Evolutionary conservation across 30 jellyfish, hydroid and myxozoan genomes (phyloP).

Genomic region (Aurelia aurita complex sp. Pacific): DNA sequence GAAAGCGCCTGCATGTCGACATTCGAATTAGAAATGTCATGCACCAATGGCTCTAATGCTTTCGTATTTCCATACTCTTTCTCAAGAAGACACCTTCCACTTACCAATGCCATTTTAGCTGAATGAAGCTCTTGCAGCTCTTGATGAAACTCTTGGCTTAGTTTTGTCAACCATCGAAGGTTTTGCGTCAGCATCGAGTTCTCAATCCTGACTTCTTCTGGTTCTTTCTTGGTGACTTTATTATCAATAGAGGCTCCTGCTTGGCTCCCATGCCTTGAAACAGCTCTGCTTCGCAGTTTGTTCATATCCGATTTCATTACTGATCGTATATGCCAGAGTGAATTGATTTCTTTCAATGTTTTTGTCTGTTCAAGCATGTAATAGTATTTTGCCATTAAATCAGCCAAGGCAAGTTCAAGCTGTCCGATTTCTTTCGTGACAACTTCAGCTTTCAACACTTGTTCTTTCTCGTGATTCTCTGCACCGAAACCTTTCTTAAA

Average conservation of each 20-base stretch:
- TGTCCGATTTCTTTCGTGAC: slow-evolving; percentile 71
- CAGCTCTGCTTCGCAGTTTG: not conserved
- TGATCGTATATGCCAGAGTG: slow-evolving; percentile 65
- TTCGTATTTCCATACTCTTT: slow-evolving; percentile 19
- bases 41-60: slow-evolving; percentile 7
- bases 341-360: slow-evolving; percentile 51
- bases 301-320: slow-evolving; percentile 54
- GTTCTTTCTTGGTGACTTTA: slow-evolving; percentile 28
- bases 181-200: slow-evolving; percentile 29
- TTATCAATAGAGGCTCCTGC: slow-evolving; percentile 4
- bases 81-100: slow-evolving; percentile 35
- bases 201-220: slow-evolving; percentile 28
- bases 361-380: slow-evolving; percentile 60
- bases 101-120: slow-evolving; percentile 40
- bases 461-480: slow-evolving; percentile 50
- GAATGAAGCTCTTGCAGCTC: slow-evolving; percentile 48
- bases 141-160: slow-evolving; percentile 51
- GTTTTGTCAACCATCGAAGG: slow-evolving; percentile 56
- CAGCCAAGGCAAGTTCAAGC: slow-evolving; percentile 62
- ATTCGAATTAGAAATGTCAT: not conserved
- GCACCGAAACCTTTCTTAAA: slow-evolving; percentile 52
- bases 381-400: slow-evolving; percentile 54
- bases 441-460: slow-evolving; percentile 58
- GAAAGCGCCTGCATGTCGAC: slow-evolving; percentile 10
- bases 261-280: not conserved